These are phyloP conservation scores for Choreutis nemorana DNA, from an alignment of 2,888 invertebrate species.

Conservation along the genomic window DNA sequence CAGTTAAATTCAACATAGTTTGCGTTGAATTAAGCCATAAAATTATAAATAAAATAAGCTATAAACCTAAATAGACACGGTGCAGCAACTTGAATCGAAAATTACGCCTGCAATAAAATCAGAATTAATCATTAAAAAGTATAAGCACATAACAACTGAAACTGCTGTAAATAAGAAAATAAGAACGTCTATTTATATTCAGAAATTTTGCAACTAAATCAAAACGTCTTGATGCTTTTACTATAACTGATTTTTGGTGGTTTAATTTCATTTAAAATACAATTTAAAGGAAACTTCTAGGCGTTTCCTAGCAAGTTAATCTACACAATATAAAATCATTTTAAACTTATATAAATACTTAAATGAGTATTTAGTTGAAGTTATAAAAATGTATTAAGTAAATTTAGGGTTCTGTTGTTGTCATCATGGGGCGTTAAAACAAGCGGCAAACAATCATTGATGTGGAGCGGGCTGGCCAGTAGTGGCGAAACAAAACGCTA, in stretches of 20 bases:
- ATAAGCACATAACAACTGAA: conserved; percentile 53
- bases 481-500: conserved; percentile 30
- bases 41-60: conserved; percentile 29
- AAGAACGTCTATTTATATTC: conserved; percentile 55
- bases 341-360: too few relatives aligned
- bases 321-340: too few relatives aligned
- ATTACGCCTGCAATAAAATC: conserved; percentile 37
- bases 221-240: too few relatives aligned
- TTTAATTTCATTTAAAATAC: too few relatives aligned
- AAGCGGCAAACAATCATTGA: conserved; percentile 46
- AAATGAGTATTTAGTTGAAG: too few relatives aligned
- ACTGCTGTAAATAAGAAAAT: conserved; percentile 57
- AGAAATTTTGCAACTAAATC: too few relatives aligned
- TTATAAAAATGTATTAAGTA: too few relatives aligned
- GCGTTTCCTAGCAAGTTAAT: too few relatives aligned
- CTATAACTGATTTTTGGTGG: too few relatives aligned
- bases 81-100: conserved; percentile 29
- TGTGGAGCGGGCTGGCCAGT: conserved; percentile 39
- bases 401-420: too few relatives aligned
- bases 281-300: too few relatives aligned
- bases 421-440: conserved; percentile 33
- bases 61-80: conserved; percentile 38
- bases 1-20: conserved; percentile 14
- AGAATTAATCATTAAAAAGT: conserved; percentile 57
- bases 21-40: conserved; percentile 16